Conservation (phyloP, 1,140 invertebrate genomes). For the Aplysia californica region DNA sequence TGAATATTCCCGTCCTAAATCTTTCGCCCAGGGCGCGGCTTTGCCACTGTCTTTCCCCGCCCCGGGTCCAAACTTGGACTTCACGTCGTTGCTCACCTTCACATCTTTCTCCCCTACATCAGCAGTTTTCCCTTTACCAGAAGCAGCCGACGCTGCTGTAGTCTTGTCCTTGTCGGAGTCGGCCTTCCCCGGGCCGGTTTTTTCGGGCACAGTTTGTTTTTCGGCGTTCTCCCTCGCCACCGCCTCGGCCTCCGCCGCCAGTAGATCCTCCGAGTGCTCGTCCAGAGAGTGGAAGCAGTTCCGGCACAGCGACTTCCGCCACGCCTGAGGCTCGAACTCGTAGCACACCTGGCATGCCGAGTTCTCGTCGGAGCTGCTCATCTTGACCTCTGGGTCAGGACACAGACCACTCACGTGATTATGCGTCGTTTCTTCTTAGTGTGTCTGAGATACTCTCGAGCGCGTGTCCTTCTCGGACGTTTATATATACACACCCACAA, state of each 20-base stretch:
- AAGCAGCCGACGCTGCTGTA: neutral
- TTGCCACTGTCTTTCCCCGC: neutral
- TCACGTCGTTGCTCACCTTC: neutral
- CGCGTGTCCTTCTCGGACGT: too few species aligned
- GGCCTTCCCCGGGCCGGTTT: too few species aligned
- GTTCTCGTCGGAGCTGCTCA: slow-evolving; percentile 26
- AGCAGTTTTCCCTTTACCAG: neutral
- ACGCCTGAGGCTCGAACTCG: slow-evolving; percentile 65
- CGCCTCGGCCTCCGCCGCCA: neutral
- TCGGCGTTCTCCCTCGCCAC: slow-evolving; percentile 14
- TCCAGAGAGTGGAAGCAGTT: slow-evolving; percentile 64
- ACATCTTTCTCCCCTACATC: neutral
- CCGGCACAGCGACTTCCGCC: slow-evolving; percentile 62
- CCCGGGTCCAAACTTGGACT: neutral
- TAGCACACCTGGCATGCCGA: slow-evolving; percentile 51
- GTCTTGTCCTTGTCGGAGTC: neutral
- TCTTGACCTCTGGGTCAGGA: too few species aligned
- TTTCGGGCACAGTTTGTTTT: neutral
- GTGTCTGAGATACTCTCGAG: too few species aligned
- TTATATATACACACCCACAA: too few species aligned
- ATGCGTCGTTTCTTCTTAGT: too few species aligned
- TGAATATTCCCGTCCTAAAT: neutral
- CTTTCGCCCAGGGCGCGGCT: neutral
- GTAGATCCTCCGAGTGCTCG: slow-evolving; percentile 37
- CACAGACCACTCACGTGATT: too few species aligned